Conservation (phyloP, 2,888 invertebrate genomes). For the Plagiodera versicolora region DNA sequence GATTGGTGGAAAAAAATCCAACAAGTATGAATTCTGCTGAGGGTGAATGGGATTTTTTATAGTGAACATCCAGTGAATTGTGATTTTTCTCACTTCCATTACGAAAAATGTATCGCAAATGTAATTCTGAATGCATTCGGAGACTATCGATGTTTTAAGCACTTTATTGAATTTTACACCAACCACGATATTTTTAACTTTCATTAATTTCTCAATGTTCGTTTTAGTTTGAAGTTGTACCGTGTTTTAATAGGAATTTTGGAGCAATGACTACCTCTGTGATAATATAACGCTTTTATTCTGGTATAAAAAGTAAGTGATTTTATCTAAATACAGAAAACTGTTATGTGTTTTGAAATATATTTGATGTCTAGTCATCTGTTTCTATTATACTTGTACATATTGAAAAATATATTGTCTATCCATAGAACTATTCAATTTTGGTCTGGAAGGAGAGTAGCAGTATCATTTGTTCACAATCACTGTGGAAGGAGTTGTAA, state of each 20-base stretch:
- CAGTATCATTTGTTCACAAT: neutral
- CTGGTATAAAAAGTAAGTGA: constrained; percentile 53
- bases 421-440: constrained; percentile 29
- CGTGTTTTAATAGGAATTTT: constrained; percentile 45
- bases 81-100: neutral
- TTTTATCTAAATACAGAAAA: constrained; percentile 50
- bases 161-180: neutral
- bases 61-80: neutral
- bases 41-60: neutral
- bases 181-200: no score
- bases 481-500: no score
- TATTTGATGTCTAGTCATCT: constrained; percentile 50
- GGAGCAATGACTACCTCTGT: constrained; percentile 59
- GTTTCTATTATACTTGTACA: constrained; percentile 41
- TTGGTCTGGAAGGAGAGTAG: constrained; percentile 12
- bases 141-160: neutral
- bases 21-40: no score
- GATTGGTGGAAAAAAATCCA: no score
- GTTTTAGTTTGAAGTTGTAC: constrained; percentile 3
- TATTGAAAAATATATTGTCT: constrained; percentile 18
- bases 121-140: neutral
- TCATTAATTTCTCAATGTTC: neutral
- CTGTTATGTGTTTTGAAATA: constrained; percentile 49
- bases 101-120: neutral
- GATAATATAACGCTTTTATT: constrained; percentile 58